These are phyloP conservation scores for Ricordea florida DNA, from an alignment of 92 coral and sea anemone genomes.

Conservation along the genomic window DNA sequence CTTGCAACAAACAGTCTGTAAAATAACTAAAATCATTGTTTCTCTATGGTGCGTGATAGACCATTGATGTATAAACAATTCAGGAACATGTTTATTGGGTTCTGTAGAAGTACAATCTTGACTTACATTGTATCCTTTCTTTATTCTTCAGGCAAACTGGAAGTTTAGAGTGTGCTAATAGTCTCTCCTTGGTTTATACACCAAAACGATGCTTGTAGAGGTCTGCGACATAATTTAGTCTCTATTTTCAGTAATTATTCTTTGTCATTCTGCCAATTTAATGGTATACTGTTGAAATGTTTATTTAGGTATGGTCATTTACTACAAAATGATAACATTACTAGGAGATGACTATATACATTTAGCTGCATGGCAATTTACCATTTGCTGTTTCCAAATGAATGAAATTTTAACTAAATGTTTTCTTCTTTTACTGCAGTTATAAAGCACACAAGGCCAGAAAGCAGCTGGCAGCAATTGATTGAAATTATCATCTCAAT, in stretches of 20 bases:
- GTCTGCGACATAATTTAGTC: not conserved
- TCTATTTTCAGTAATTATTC: not conserved
- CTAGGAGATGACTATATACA: not conserved
- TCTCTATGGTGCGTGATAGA: no score
- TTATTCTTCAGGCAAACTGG: conserved; percentile 36
- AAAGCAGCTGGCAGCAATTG: not conserved
- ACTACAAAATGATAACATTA: not conserved
- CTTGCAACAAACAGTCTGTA: no score
- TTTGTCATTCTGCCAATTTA: no score
- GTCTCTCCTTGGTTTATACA: conserved; percentile 29
- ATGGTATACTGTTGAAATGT: no score
- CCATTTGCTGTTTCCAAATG: not conserved
- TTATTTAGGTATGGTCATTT: not conserved
- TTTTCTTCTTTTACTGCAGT: not conserved
- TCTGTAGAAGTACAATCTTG: not conserved
- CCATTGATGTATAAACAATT: no score
- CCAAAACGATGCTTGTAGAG: conserved; percentile 29
- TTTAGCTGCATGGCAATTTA: not conserved
- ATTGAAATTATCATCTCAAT: conserved; percentile 37
- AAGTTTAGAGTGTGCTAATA: conserved; percentile 35
- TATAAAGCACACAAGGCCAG: not conserved
- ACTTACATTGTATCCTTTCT: not conserved
- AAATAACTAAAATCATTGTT: no score
- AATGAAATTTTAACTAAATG: not conserved
- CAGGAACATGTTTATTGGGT: no score